phyloP scores from a whole-genome alignment of 2,888 invertebrate species.

The Cerastis leucographa region DNA sequence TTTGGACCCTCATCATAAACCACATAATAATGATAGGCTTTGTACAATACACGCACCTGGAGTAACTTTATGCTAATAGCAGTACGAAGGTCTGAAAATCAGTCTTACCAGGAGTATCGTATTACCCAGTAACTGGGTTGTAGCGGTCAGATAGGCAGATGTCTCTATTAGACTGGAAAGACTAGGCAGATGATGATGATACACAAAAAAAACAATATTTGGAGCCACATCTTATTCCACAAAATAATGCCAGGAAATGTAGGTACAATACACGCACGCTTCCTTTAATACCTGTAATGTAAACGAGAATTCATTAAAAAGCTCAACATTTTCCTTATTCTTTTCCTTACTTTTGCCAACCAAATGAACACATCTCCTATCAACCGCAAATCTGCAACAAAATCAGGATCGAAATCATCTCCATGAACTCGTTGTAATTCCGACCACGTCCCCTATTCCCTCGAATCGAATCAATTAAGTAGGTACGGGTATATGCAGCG shows the following conservation, averaged over 20 bases:
- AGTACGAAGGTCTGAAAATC: too few relatives aligned
- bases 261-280: too few relatives aligned
- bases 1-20: neutral
- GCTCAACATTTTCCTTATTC: neutral
- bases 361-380: constrained; percentile 23
- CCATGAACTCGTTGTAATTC: constrained; percentile 38
- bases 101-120: too few relatives aligned
- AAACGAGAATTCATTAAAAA: neutral
- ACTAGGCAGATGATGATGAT: too few relatives aligned
- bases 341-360: neutral
- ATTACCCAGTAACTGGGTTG: neutral
- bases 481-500: constrained; percentile 62
- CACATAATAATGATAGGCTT: too few relatives aligned
- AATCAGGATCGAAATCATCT: neutral
- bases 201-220: too few relatives aligned
- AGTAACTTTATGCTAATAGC: neutral
- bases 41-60: neutral
- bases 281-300: neutral
- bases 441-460: constrained; percentile 18
- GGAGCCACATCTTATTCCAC: too few relatives aligned
- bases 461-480: constrained; percentile 70
- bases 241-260: too few relatives aligned
- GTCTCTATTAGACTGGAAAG: neutral
- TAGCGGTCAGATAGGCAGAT: neutral
- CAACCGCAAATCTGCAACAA: constrained; percentile 1